These are phyloP conservation scores for Pelobates fuscus DNA, from an alignment of 2,113 vertebrate genomes.

Conservation along the genomic window DNA sequence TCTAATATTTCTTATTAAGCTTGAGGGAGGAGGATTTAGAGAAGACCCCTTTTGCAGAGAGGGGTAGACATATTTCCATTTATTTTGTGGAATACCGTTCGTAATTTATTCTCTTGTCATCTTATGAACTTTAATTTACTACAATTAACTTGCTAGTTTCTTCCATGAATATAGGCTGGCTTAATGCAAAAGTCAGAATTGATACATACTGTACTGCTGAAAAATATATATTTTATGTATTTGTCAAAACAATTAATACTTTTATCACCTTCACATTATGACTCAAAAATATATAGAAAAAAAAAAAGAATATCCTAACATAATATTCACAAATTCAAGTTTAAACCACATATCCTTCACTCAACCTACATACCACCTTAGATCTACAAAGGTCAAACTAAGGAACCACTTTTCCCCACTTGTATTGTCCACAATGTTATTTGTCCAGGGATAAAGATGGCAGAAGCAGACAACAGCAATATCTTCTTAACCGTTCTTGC, in stretches of 20 bases:
- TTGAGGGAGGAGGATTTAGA: slow-evolving; percentile 20
- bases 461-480: slow-evolving; percentile 56
- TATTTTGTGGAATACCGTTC: slow-evolving; percentile 4
- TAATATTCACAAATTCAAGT: slow-evolving; percentile 87
- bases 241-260: slow-evolving; percentile 62
- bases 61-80: slow-evolving; percentile 13
- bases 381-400: slow-evolving; percentile 23
- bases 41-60: slow-evolving; percentile 1
- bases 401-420: slow-evolving; percentile 22
- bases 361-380: slow-evolving; percentile 17
- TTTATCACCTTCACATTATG: slow-evolving; percentile 78
- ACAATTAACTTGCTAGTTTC: slow-evolving; percentile 2
- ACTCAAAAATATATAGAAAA: slow-evolving; percentile 52
- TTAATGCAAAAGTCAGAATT: slow-evolving; percentile 68
- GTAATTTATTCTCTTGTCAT: neutral
- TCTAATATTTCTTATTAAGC: slow-evolving; percentile 58
- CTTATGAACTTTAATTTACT: no score
- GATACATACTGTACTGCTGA: slow-evolving; percentile 62
- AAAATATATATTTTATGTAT: slow-evolving; percentile 53
- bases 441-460: slow-evolving; percentile 59
- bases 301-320: slow-evolving; percentile 57
- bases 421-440: slow-evolving; percentile 66
- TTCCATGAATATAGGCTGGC: slow-evolving; percentile 23
- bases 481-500: slow-evolving; percentile 56
- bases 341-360: slow-evolving; percentile 62